Conservation (phyloP, 1,140 invertebrate species). For the Drosophila mojavensis region DNA sequence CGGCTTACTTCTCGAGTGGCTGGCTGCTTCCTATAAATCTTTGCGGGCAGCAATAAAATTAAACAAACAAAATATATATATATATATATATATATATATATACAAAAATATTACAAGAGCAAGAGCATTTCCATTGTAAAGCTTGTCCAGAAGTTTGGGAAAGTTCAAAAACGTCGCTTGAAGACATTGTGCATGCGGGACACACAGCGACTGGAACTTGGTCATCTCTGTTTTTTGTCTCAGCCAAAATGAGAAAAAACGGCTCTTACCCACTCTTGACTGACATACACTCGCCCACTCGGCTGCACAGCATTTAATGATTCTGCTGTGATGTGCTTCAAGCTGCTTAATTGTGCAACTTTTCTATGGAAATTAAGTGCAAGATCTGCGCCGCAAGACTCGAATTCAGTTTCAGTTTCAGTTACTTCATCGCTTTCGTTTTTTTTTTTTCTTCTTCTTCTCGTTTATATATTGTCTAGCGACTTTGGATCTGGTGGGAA, state of each 20-base stretch:
- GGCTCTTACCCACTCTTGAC: constrained; percentile 36
- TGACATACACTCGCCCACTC: constrained; percentile 66
- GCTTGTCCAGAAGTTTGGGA: constrained; percentile 53
- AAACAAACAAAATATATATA: constrained; percentile 54
- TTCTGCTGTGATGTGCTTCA: constrained; percentile 52
- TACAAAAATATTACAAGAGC: constrained; percentile 37
- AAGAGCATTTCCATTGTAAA: constrained; percentile 67
- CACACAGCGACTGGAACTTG: constrained; percentile 49
- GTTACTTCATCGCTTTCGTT: constrained; percentile 82
- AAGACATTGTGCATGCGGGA: constrained; percentile 67
- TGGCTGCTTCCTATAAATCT: constrained; percentile 73
- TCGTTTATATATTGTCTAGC: constrained; percentile 65
- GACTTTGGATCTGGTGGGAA: constrained; percentile 34
- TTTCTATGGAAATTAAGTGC: constrained; percentile 76
- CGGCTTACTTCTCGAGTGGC: constrained; percentile 63
- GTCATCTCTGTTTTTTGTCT: constrained; percentile 38
- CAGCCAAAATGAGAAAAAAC: background rate
- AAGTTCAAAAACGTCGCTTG: constrained; percentile 58
- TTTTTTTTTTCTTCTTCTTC: constrained; percentile 54
- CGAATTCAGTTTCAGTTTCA: constrained; percentile 23
- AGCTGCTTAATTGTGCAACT: constrained; percentile 78
- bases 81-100: constrained; percentile 33
- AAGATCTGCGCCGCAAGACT: constrained; percentile 25
- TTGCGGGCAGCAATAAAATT: constrained; percentile 50
- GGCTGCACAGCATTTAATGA: constrained; percentile 62